A percentile compares a stretch with the other conserved stretches of the same genome.
Evolutionary conservation across 2,113 vertebrate species (phyloP).

Genomic region (Ancistrus triradiatus): DNA sequence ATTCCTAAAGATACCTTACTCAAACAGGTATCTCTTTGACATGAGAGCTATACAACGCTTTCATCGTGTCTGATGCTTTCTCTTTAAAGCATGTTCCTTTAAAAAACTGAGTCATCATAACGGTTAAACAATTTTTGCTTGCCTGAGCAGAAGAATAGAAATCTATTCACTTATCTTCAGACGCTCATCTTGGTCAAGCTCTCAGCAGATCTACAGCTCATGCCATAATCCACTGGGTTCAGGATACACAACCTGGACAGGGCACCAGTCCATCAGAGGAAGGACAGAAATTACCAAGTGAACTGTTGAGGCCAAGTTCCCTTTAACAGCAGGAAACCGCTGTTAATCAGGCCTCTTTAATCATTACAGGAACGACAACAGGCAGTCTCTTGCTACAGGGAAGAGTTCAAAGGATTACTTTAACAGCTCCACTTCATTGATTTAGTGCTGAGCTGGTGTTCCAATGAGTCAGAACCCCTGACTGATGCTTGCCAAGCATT

Average conservation of each 20-base stretch:
- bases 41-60: constrained; percentile 18
- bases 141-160: neutral
- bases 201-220: neutral
- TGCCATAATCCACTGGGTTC: too few relatives aligned
- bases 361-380: constrained; percentile 16
- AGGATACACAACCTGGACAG: neutral
- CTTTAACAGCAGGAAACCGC: neutral
- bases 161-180: neutral
- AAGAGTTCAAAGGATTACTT: constrained; percentile 23
- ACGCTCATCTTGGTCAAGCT: neutral
- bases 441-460: constrained; percentile 9
- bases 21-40: too few relatives aligned
- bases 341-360: constrained; percentile 43
- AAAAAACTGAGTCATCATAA: constrained; percentile 3
- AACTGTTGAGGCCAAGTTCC: neutral
- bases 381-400: constrained; percentile 1
- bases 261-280: too few relatives aligned
- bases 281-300: neutral
- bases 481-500: constrained; percentile 1
- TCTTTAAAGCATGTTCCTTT: neutral
- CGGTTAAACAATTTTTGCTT: constrained; percentile 1
- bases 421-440: constrained; percentile 25
- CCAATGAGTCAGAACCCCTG: constrained; percentile 11
- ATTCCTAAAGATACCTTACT: too few relatives aligned
- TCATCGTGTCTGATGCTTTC: constrained; percentile 2